These are phyloP conservation scores for Tympanoctomys barrerae DNA, from an alignment of 2,797 vertebrate species.

Conservation along the genomic window DNA sequence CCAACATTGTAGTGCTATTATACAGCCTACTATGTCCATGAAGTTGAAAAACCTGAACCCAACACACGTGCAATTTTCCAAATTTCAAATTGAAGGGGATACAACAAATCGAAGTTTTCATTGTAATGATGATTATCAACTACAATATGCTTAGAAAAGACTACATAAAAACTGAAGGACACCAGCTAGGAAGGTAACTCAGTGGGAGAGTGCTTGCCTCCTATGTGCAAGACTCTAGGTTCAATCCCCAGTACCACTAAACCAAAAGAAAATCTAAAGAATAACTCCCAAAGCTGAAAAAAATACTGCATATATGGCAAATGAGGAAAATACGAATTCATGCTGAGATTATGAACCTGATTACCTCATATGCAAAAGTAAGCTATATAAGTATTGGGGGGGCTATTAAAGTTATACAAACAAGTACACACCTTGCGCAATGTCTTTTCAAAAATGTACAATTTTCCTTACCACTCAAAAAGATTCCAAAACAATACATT, in stretches of 20 bases:
- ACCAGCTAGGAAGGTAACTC: neutral
- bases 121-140: conserved; percentile 34
- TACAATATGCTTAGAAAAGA: conserved; percentile 43
- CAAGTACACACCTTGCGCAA: neutral
- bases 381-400: conserved; percentile 21
- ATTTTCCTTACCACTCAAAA: conserved; percentile 7
- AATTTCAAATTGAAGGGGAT: conserved; percentile 58
- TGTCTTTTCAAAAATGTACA: neutral
- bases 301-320: neutral
- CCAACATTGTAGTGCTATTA: conserved; percentile 9
- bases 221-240: neutral
- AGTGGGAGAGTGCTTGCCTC: neutral
- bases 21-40: neutral
- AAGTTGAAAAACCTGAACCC: neutral
- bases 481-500: neutral
- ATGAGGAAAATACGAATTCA: conserved; percentile 35
- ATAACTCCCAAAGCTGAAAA: conserved; percentile 48
- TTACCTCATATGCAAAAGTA: conserved; percentile 16
- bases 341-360: neutral
- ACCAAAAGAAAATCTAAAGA: neutral
- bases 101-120: neutral
- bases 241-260: neutral
- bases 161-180: conserved; percentile 32
- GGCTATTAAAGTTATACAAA: neutral
- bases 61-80: conserved; percentile 29